Conservation (phyloP, 2,888 invertebrate species). For the Dioctria linearis region DNA sequence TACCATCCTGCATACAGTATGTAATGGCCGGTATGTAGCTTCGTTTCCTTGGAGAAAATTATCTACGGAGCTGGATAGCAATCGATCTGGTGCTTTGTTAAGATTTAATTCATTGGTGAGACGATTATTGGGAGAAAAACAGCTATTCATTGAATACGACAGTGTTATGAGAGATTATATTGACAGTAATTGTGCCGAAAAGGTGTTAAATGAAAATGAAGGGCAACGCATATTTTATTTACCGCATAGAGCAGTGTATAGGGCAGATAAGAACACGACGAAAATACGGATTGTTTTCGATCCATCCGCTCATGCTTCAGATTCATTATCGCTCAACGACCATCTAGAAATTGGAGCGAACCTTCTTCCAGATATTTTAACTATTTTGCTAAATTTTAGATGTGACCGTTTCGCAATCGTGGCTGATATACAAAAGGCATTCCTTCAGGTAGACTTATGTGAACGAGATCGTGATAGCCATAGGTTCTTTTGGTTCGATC, state of each 20-base stretch:
- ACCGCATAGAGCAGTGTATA: background rate
- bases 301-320: background rate
- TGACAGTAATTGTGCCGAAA: background rate
- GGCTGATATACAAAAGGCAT: too few species aligned
- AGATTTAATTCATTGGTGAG: background rate
- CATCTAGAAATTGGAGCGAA: too few species aligned
- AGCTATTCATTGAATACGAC: background rate
- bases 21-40: too few species aligned
- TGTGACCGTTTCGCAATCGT: too few species aligned
- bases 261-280: background rate
- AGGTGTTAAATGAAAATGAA: background rate
- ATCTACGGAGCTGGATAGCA: too few species aligned
- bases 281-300: background rate
- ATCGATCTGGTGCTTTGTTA: background rate
- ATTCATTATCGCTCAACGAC: background rate
- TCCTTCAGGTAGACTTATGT: too few species aligned
- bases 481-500: too few species aligned
- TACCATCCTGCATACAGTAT: too few species aligned
- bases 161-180: background rate
- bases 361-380: too few species aligned
- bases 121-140: background rate
- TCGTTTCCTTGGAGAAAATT: too few species aligned
- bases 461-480: too few species aligned
- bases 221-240: background rate
- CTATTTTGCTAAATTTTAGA: too few species aligned